These are phyloP conservation scores for Mycogona germanica DNA, from an alignment of 2,888 invertebrate species.

Conservation along the genomic window DNA sequence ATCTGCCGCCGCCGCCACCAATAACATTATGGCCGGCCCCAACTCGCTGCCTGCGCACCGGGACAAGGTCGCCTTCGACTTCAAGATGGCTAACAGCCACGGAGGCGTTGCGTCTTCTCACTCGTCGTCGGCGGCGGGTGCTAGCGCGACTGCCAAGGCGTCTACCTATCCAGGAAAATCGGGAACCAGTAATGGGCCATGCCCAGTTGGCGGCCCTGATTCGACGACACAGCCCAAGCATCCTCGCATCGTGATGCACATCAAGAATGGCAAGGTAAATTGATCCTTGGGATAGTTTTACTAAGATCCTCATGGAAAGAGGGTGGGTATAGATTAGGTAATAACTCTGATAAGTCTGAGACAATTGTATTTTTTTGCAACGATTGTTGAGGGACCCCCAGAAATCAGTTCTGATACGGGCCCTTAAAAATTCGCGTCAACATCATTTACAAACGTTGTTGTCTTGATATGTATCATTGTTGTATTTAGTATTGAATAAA, in stretches of 20 bases:
- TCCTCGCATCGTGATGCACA: conserved; percentile 32
- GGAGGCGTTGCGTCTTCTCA: not conserved
- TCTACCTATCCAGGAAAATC: not conserved
- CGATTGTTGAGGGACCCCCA: no score
- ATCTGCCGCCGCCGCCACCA: not conserved
- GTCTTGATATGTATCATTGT: no score
- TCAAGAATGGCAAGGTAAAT: conserved; percentile 31
- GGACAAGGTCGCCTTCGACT: conserved; percentile 2
- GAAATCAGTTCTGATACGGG: no score
- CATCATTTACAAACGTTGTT: no score
- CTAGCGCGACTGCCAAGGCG: not conserved
- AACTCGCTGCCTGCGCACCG: not conserved
- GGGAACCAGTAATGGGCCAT: no score
- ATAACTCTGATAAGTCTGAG: not conserved
- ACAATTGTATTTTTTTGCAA: no score
- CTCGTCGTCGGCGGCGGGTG: not conserved
- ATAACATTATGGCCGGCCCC: not conserved
- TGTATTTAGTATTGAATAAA: no score
- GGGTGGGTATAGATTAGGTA: not conserved
- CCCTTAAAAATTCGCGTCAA: no score
- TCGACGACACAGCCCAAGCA: conserved; percentile 12
- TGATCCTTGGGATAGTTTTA: conserved; percentile 22
- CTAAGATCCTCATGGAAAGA: not conserved
- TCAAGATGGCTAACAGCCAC: not conserved
- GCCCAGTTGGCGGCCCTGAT: no score